Percentiles rank a stretch among this genome's conserved stretches.
Conservation (phyloP, 2,797 vertebrate species). For the Coregonus suidteri region DNA sequence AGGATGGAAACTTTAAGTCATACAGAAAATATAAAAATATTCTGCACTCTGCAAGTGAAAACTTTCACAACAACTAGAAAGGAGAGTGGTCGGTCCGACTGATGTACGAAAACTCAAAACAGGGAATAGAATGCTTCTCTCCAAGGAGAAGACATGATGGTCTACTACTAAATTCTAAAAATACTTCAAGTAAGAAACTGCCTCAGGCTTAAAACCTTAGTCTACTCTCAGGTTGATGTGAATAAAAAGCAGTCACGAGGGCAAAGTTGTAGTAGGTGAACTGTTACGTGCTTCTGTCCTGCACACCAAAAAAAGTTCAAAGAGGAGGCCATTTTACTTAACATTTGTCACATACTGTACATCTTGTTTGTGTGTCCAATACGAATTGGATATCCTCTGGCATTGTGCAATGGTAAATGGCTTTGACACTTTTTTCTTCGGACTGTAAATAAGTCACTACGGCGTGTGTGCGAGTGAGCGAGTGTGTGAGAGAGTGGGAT, state of each 20-base stretch:
- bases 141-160: neutral
- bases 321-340: conserved; percentile 56
- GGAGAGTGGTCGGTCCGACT: neutral
- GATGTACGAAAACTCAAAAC: neutral
- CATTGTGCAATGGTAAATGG: conserved; percentile 55
- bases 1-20: no score
- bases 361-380: conserved; percentile 31
- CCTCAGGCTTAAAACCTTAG: neutral
- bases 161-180: neutral
- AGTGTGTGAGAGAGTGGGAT: neutral
- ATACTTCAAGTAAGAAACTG: neutral
- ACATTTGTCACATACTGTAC: conserved; percentile 38
- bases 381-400: conserved; percentile 40
- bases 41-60: neutral
- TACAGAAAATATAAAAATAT: no score
- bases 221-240: no score
- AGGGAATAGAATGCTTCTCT: neutral
- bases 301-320: conserved; percentile 26
- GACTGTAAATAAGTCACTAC: conserved; percentile 43
- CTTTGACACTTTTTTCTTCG: conserved; percentile 30
- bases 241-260: no score
- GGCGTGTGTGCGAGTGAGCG: neutral
- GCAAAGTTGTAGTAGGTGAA: neutral
- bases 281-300: conserved; percentile 40
- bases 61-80: neutral